A percentile compares a stretch with the other conserved stretches of the same genome.
Evolutionary conservation across 2,888 invertebrate genomes (phyloP).

Genomic region (Drosophila yooni): DNA sequence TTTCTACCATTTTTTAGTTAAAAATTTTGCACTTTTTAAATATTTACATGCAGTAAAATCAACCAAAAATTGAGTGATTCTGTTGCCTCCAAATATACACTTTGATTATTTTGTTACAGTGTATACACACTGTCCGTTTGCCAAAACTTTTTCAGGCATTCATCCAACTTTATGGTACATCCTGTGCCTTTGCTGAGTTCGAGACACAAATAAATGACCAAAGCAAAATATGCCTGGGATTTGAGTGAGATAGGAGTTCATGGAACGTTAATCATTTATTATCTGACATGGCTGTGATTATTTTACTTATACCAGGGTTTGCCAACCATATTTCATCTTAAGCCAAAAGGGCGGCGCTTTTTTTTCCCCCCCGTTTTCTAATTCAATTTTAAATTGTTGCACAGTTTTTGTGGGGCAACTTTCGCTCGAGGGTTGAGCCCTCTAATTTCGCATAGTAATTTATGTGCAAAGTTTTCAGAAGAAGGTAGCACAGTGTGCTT

Average conservation of each 20-base stretch:
- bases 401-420: conserved; percentile 14
- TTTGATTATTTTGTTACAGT: background rate
- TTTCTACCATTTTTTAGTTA: background rate
- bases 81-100: background rate
- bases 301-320: conserved; percentile 68
- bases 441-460: conserved; percentile 70
- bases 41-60: background rate
- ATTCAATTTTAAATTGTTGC: conserved; percentile 43
- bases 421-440: conserved; percentile 22
- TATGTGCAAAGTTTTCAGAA: conserved; percentile 65
- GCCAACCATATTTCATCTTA: conserved; percentile 68
- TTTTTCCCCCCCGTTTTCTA: conserved; percentile 9
- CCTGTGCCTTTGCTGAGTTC: conserved; percentile 2
- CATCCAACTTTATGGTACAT: conserved; percentile 28
- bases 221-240: conserved; percentile 42
- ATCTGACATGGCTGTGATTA: conserved; percentile 78
- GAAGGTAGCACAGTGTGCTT: conserved; percentile 46
- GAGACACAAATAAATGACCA: conserved; percentile 57
- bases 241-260: conserved; percentile 9
- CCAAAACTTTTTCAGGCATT: background rate
- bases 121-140: background rate
- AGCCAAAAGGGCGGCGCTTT: conserved; percentile 18
- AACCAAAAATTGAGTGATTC: background rate
- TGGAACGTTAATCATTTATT: conserved; percentile 77
- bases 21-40: background rate